phyloP scores from a whole-genome alignment of 2,113 vertebrate species.

The Electrona antarctica region DNA sequence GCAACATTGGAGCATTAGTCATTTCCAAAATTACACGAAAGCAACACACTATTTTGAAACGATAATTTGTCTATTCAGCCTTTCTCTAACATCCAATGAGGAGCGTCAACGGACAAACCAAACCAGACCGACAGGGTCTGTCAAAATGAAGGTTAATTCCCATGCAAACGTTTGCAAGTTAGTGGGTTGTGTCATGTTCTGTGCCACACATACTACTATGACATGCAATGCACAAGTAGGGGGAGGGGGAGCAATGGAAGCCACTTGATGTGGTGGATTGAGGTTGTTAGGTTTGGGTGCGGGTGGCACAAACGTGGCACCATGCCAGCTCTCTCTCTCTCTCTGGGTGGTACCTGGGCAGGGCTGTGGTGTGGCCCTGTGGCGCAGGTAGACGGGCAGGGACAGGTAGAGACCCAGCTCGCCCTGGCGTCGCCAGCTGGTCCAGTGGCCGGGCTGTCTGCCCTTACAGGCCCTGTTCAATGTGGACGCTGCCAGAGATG shows the following conservation, averaged over 20 bases:
- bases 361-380: conserved; percentile 44
- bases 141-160: neutral
- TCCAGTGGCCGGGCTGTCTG: conserved; percentile 65
- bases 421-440: conserved; percentile 65
- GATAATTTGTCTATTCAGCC: neutral
- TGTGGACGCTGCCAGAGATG: conserved; percentile 68
- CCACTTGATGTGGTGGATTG: neutral
- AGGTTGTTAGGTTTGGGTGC: neutral
- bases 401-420: conserved; percentile 66
- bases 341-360: conserved; percentile 65
- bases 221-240: conserved; percentile 39
- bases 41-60: neutral
- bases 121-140: neutral
- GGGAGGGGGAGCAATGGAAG: conserved; percentile 23
- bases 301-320: conserved; percentile 4
- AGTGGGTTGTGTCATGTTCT: conserved; percentile 16
- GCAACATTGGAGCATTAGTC: neutral
- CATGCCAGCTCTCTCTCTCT: conserved; percentile 25
- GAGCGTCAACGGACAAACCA: neutral
- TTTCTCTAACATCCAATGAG: neutral
- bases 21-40: neutral
- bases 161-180: conserved; percentile 44
- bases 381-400: conserved; percentile 65
- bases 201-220: neutral
- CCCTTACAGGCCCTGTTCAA: conserved; percentile 59